Percentiles rank a stretch among this genome's conserved stretches.
Conservation (phyloP, 2,888 invertebrate genomes). For the Drosophila imparisetae region DNA sequence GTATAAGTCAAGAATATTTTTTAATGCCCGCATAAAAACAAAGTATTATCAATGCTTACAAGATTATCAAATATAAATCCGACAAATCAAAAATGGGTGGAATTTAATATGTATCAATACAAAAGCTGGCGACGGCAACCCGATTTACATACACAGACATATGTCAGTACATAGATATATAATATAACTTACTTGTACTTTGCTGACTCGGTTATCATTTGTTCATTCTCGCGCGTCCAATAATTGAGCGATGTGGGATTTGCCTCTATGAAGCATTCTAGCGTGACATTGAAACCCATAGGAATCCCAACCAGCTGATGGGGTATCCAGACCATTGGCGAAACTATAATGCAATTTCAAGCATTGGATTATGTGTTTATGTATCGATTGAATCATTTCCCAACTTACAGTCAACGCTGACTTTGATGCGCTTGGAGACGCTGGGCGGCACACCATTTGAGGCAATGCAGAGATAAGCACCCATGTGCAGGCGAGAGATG, state of each 20-base stretch:
- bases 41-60: neutral
- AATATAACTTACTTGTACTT: constrained; percentile 89
- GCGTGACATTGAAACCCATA: constrained; percentile 91
- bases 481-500: constrained; percentile 95
- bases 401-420: constrained; percentile 96
- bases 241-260: constrained; percentile 96
- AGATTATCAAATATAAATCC: neutral
- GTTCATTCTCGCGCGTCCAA: constrained; percentile 94
- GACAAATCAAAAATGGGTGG: neutral
- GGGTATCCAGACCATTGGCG: constrained; percentile 96
- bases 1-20: neutral
- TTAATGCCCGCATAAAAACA: neutral
- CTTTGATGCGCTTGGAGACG: constrained; percentile 95
- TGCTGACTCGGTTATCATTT: constrained; percentile 94
- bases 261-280: constrained; percentile 96
- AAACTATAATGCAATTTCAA: constrained; percentile 87
- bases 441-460: constrained; percentile 95
- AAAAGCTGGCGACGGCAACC: neutral
- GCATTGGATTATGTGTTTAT: neutral
- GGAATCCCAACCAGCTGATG: constrained; percentile 95
- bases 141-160: neutral
- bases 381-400: neutral
- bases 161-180: neutral
- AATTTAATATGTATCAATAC: neutral
- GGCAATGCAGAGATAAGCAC: constrained; percentile 94